Conservation (phyloP, 2,888 invertebrate genomes). For the Diaphora mendica region DNA sequence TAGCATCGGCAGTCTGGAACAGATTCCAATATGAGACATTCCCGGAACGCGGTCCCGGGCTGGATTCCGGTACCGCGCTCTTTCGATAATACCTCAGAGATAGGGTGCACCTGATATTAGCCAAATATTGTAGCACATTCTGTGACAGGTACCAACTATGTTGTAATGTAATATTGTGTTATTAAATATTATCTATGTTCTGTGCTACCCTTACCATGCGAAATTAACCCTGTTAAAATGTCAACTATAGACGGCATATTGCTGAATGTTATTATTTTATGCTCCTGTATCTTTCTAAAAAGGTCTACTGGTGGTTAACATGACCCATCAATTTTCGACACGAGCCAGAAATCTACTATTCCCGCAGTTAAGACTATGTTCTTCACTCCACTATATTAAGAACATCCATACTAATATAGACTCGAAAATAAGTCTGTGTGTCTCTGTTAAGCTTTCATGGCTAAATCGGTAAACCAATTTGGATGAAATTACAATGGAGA, state of each 20-base stretch:
- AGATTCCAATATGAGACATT: constrained; percentile 70
- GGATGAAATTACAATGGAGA: no score
- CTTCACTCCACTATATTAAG: neutral
- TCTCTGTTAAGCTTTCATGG: no score
- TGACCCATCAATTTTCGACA: no score
- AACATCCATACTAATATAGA: neutral
- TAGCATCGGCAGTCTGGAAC: constrained; percentile 52
- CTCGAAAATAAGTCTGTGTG: no score
- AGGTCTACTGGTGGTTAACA: no score
- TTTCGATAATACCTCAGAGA: constrained; percentile 52
- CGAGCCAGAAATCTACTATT: no score
- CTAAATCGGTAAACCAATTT: no score
- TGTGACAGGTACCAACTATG: constrained; percentile 27
- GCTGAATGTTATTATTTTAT: no score
- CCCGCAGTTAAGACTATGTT: neutral
- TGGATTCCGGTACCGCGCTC: constrained; percentile 53
- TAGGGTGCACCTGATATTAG: constrained; percentile 49
- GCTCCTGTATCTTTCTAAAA: no score
- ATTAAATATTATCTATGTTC: neutral
- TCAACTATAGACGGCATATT: no score
- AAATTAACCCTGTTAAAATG: neutral
- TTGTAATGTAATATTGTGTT: constrained; percentile 9
- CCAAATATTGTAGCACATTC: constrained; percentile 33
- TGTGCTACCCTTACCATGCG: no score
- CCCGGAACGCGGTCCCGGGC: constrained; percentile 55